Evolutionary conservation across 2,888 invertebrate species (phyloP), one percentile per base, ranked within the genome.

Genomic region (Orthosia cruda): DNA sequence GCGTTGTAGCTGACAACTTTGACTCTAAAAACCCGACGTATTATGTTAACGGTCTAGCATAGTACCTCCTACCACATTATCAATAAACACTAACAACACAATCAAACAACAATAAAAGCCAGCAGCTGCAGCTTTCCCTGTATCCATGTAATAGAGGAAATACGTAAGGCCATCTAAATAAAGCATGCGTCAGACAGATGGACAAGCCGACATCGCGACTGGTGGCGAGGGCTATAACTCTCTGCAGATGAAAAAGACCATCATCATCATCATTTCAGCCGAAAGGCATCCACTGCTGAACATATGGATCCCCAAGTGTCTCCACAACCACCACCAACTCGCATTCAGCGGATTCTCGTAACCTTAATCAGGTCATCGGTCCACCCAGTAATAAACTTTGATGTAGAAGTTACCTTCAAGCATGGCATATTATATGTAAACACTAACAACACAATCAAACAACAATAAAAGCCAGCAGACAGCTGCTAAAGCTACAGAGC

Each of bases 101-200:
- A 40, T 12, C 18, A 49, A 54, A 55, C 20, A 67, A 62, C 62
- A 66, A 67, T n/a, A 26, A 52, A 18, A 63, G 4, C 55, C 74
- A 74, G 11, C 52, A 50, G 57, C 47, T 23, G 7, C 26, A 45
- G 61, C 76, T 84, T 84, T 81, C 82, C 68, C 67, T 23, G 12
- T 23, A 68, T 26, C 18, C 32, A 26, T 32, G 20, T 23, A 84
- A 84, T 81, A 87, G 85, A 89, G 91, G 91, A 91, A 92, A 85
- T 89, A 80, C 86, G 71, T 89, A 88, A 90, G 91, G 91, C 93
- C 92, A 92, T 92, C 92, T 94, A 94, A 94, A 95, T 95, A 94
- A 93, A 91, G 89, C 81, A 78, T 87, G 89, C 87, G 91, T 89
- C 87, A 87, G 89, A 89, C 91, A 87, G 91, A 93, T 89, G 87